Percentiles rank a stretch among this genome's conserved stretches.
These are phyloP conservation scores for Scatophagus argus DNA, from an alignment of 2,113 vertebrate species.

Conservation along the genomic window DNA sequence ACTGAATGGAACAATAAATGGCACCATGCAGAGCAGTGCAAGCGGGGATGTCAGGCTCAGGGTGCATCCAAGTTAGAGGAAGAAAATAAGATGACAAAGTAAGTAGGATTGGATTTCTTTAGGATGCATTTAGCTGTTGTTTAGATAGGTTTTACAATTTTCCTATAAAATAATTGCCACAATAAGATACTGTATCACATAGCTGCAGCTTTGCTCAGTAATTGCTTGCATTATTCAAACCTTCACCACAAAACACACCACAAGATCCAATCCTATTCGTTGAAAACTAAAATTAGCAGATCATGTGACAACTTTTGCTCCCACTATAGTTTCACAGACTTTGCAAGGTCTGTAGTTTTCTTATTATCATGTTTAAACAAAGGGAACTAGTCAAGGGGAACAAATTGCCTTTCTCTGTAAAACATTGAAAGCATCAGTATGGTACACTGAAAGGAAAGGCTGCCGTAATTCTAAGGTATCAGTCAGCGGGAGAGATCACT, in stretches of 20 bases:
- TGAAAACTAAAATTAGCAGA: background rate
- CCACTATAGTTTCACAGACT: conserved; percentile 2
- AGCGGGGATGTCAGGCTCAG: conserved; percentile 1
- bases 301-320: background rate
- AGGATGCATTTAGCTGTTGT: background rate
- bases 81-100: conserved; percentile 1
- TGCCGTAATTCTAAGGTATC: conserved; percentile 76
- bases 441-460: conserved; percentile 64
- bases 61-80: background rate
- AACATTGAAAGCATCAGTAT: conserved; percentile 63
- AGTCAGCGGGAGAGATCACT: conserved; percentile 75
- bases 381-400: conserved; percentile 50
- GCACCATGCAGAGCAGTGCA: conserved; percentile 36
- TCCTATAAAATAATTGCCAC: background rate
- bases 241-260: background rate
- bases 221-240: conserved; percentile 8
- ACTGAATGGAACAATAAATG: conserved; percentile 49
- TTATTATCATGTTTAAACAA: conserved; percentile 52
- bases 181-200: background rate
- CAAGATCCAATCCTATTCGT: background rate
- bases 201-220: background rate
- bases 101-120: background rate
- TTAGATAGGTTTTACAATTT: background rate
- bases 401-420: conserved; percentile 57
- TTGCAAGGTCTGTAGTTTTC: conserved; percentile 29